Evolutionary conservation across 2,797 vertebrate species (phyloP), one percentile per base, ranked within the genome.

Genomic region (Microctenopoma lineatum): DNA sequence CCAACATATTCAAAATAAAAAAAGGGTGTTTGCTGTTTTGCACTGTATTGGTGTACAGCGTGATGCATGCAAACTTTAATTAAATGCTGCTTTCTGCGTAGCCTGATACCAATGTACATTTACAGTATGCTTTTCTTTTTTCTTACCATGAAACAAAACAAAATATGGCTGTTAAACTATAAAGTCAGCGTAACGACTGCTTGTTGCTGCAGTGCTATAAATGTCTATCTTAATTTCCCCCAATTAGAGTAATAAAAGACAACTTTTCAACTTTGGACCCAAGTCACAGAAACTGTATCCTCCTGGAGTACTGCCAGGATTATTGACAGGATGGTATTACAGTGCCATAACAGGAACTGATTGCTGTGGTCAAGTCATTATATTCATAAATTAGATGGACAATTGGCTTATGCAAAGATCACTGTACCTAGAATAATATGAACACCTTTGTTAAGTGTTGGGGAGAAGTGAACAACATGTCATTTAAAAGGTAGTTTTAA

Each of bases 231-330:
- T 75, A 44, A 81, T 82, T 90, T 67, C 55, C 61, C 62, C 54
- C 73, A 84, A 91, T 92, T 85, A 87, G 78, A 82, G 72, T 86
- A 66, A 92, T 93, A 93, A 92, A 92, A 82, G 57, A 47, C 9
- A 75, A 84, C 59, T 74, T 67, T 84, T 92, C 51, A 90, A 91
- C 92, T 93, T 94, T 94, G 93, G 87, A 94, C 93, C 71, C 83
- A 65, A 84, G 87, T 89, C 41, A 67, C 16, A 75, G 63, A 65
- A 70, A 80, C 71, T 63, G 50, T 79, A 79, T 84, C 63, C 71
- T 87, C 61, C 70, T 80, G 62, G 79, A 84, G 55, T 71, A 6
- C 52, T 75, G 81, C 84, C 82, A 84, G 59, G 65, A 41, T 70
- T 67, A 79, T 71, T 83, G 81, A 77, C 74, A 80, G 27, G 65